Conservation (phyloP, 2,797 vertebrate species). For the Sebastes reedi region DNA sequence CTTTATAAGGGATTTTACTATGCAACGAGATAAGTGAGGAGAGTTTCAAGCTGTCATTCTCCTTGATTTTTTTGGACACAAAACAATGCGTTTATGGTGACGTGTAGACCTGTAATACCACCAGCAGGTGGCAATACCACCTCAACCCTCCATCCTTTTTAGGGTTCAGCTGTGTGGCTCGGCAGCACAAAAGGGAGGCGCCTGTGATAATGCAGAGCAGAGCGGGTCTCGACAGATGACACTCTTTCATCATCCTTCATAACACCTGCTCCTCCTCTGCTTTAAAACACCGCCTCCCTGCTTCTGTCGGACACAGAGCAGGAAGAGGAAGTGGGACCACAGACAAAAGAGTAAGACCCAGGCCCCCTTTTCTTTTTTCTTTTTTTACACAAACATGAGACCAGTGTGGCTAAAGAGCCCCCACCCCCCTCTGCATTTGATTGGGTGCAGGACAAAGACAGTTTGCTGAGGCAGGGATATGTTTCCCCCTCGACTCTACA, state of each 20-base stretch:
- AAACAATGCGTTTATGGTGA: not conserved
- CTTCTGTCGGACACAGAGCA: not conserved
- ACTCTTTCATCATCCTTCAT: not conserved
- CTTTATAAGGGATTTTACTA: not conserved
- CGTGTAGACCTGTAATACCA: not conserved
- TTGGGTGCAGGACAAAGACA: slow-evolving; percentile 60
- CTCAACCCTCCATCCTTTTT: not conserved
- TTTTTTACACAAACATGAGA: not conserved
- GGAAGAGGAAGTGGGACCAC: not conserved
- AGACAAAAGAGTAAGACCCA: slow-evolving; percentile 30
- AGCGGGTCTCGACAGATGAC: slow-evolving; percentile 17
- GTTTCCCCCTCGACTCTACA: not conserved
- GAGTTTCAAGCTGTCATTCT: not conserved
- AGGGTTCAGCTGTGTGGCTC: slow-evolving; percentile 37
- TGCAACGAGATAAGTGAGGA: not conserved
- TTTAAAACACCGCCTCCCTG: not conserved
- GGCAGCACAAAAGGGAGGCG: slow-evolving; percentile 61
- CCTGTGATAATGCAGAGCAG: slow-evolving; percentile 29
- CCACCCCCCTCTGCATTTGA: slow-evolving; percentile 20
- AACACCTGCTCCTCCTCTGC: slow-evolving; percentile 30
- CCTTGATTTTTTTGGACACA: too few relatives aligned
- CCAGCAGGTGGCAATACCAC: slow-evolving; percentile 62
- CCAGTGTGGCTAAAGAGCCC: slow-evolving; percentile 9
- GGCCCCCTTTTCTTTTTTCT: not conserved
- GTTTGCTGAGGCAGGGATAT: slow-evolving; percentile 28